phyloP scores from a whole-genome alignment of 1,140 invertebrate genomes.

The Diorhabda elongata region DNA sequence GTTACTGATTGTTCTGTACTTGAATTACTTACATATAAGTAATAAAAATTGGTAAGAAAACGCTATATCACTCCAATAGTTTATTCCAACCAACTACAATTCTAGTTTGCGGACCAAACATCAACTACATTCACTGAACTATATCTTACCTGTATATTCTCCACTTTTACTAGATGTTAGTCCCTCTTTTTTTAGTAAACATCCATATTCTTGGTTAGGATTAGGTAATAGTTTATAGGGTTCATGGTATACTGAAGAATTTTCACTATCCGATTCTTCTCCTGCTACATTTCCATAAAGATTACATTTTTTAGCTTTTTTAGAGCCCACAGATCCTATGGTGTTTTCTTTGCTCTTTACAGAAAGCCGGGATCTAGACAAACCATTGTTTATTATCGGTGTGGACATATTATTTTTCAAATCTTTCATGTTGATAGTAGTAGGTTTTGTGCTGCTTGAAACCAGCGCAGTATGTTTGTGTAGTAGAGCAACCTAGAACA shows the following conservation, averaged over 20 bases:
- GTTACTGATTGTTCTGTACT: too few relatives aligned
- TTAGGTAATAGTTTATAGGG: conserved; percentile 57
- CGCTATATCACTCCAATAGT: too few relatives aligned
- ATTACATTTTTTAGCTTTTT: conserved; percentile 42
- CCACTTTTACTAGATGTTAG: conserved; percentile 51
- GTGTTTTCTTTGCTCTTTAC: conserved; percentile 48
- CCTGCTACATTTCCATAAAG: conserved; percentile 50
- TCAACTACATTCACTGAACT: not conserved
- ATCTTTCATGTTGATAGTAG: conserved; percentile 66
- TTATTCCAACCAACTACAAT: too few relatives aligned
- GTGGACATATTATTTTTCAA: conserved; percentile 53
- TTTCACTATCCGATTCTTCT: conserved; percentile 57
- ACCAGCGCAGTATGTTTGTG: conserved; percentile 65
- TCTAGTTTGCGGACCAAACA: too few relatives aligned
- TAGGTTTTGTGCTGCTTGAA: conserved; percentile 48
- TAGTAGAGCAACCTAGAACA: conserved; percentile 52
- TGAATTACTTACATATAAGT: too few relatives aligned
- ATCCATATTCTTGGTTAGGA: conserved; percentile 52
- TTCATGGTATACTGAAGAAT: conserved; percentile 58
- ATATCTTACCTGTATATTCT: conserved; percentile 50
- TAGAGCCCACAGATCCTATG: conserved; percentile 31
- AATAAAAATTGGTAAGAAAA: too few relatives aligned
- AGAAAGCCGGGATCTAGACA: conserved; percentile 52
- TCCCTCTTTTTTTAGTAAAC: conserved; percentile 52
- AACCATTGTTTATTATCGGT: conserved; percentile 55